These are phyloP conservation scores for Euzetes globulus DNA, from an alignment of 2,888 invertebrate species.

Conservation along the genomic window DNA sequence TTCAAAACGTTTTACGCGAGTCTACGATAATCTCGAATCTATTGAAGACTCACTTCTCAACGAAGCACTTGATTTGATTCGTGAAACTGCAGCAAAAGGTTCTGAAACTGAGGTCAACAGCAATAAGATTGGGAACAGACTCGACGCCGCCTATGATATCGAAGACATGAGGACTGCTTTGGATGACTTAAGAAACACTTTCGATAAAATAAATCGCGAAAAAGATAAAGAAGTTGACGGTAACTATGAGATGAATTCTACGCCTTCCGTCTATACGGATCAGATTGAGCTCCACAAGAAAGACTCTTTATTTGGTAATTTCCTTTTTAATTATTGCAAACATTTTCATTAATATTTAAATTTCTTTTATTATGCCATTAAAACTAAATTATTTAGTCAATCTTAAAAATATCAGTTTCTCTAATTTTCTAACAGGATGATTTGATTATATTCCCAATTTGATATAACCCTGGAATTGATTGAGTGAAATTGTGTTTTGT, in stretches of 20 bases:
- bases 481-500: too few relatives aligned
- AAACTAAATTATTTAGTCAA: too few relatives aligned
- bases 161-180: slow-evolving; percentile 40
- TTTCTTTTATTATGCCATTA: too few relatives aligned
- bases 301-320: neutral
- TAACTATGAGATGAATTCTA: slow-evolving; percentile 28
- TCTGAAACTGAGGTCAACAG: neutral
- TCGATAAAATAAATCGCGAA: slow-evolving; percentile 37
- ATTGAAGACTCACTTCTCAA: slow-evolving; percentile 24
- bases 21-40: slow-evolving; percentile 22
- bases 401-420: too few relatives aligned
- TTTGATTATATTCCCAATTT: too few relatives aligned
- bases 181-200: slow-evolving; percentile 37
- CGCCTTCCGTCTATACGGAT: neutral
- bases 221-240: neutral
- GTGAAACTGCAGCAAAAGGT: neutral
- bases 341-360: too few relatives aligned
- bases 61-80: slow-evolving; percentile 28
- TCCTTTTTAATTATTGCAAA: too few relatives aligned
- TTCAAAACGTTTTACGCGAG: slow-evolving; percentile 6
- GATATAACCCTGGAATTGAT: too few relatives aligned
- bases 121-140: slow-evolving; percentile 35
- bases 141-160: slow-evolving; percentile 40
- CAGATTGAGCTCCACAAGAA: neutral
- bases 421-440: too few relatives aligned